Conservation (phyloP, 1,140 invertebrate genomes). For the Pachyrhynchus sulphureomaculatus region DNA sequence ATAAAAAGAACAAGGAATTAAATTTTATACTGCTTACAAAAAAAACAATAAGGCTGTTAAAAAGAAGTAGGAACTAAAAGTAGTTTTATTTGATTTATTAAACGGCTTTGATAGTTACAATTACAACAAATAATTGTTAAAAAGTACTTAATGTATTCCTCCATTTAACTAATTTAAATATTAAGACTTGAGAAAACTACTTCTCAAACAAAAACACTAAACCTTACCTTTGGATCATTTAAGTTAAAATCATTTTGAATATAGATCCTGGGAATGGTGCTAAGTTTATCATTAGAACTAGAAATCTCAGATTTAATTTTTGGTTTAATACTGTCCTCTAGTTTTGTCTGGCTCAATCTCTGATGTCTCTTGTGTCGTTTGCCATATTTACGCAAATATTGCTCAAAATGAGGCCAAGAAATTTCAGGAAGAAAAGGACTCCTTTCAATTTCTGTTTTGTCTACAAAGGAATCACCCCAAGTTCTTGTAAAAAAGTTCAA, state of each 20-base stretch:
- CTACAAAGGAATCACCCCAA: constrained; percentile 95
- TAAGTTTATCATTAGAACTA: constrained; percentile 44
- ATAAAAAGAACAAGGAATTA: too few species aligned
- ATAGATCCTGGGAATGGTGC: constrained; percentile 82
- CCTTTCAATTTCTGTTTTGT: constrained; percentile 72
- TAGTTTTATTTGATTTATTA: too few species aligned
- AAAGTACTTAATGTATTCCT: too few species aligned
- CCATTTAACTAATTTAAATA: too few species aligned
- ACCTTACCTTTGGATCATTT: constrained; percentile 69
- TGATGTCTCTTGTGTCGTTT: constrained; percentile 62
- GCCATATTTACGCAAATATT: constrained; percentile 79
- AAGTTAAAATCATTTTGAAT: constrained; percentile 80
- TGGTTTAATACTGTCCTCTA: constrained; percentile 40
- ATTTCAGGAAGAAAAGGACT: constrained; percentile 82
- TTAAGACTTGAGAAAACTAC: too few species aligned
- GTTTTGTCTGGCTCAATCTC: constrained; percentile 53
- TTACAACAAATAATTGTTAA: too few species aligned
- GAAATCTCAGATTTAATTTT: constrained; percentile 15
- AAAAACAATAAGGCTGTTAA: too few species aligned
- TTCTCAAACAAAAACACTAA: too few species aligned
- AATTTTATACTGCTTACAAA: too few species aligned
- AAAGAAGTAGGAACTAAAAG: too few species aligned
- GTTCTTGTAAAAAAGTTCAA: constrained; percentile 95
- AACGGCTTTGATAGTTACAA: too few species aligned
- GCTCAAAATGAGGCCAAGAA: constrained; percentile 80